Percentiles rank a stretch among this genome's conserved stretches.
These are phyloP conservation scores for Apamea anceps DNA, from an alignment of 2,888 invertebrate species.

Conservation along the genomic window DNA sequence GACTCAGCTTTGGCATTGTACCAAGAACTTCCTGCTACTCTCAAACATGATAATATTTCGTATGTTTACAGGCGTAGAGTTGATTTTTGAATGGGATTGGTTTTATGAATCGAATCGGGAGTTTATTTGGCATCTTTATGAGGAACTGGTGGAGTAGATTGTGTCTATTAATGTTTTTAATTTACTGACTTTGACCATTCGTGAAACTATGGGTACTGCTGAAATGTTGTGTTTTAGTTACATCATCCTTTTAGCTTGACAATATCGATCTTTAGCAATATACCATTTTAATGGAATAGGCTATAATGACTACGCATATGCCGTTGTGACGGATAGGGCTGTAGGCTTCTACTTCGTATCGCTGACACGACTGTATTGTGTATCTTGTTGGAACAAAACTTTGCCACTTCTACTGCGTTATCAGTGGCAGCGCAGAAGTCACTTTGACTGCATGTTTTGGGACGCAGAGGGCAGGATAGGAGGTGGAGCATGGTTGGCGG, in stretches of 20 bases:
- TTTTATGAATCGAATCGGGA: constrained; percentile 41
- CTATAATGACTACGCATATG: not conserved
- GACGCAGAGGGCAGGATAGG: no score
- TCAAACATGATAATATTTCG: constrained; percentile 23
- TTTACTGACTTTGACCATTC: constrained; percentile 55
- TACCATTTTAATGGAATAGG: not conserved
- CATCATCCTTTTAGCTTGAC: constrained; percentile 18
- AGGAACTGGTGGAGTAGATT: constrained; percentile 64
- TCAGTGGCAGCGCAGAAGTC: no score
- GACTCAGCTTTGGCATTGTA: constrained; percentile 76
- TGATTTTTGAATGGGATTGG: constrained; percentile 19
- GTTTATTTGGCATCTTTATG: constrained; percentile 67
- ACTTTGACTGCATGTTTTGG: no score
- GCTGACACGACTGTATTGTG: no score
- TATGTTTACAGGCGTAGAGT: constrained; percentile 18
- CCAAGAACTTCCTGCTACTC: constrained; percentile 66
- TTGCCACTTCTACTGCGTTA: no score
- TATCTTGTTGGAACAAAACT: no score
- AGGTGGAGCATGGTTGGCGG: no score
- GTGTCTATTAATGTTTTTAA: constrained; percentile 66
- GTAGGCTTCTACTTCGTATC: no score
- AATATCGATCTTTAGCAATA: not conserved
- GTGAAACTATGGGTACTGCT: constrained; percentile 36
- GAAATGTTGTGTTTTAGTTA: constrained; percentile 10
- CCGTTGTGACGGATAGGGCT: no score